These are phyloP conservation scores for Irena cyanogastra DNA, from an alignment of 2,113 vertebrate genomes.

Conservation along the genomic window DNA sequence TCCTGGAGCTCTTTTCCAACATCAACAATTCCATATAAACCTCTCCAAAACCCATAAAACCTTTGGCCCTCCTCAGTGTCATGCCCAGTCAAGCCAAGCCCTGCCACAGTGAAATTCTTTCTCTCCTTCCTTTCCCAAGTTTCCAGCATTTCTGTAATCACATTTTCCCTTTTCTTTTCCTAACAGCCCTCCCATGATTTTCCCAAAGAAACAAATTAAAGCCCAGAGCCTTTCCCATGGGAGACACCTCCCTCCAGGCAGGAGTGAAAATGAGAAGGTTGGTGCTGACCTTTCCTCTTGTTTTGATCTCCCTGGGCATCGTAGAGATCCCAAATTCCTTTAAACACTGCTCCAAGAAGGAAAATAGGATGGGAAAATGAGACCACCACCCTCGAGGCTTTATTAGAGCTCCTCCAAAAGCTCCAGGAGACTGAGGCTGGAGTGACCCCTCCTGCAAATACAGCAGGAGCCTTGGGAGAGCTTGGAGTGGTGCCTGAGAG, in stretches of 20 bases:
- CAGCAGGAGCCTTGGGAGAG: neutral
- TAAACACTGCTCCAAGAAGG: neutral
- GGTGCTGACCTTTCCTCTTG: neutral
- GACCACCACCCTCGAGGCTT: neutral
- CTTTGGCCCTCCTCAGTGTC: neutral
- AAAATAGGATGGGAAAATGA: neutral
- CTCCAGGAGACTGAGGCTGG: neutral
- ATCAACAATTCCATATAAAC: fast-evolving
- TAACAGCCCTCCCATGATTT: neutral
- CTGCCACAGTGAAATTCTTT: neutral
- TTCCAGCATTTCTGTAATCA: neutral
- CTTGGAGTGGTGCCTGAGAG: neutral
- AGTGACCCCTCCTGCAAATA: neutral
- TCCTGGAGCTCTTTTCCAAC: neutral
- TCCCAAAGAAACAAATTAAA: neutral
- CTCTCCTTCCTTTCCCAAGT: neutral
- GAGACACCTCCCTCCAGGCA: neutral
- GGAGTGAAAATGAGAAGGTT: neutral
- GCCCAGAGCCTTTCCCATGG: neutral
- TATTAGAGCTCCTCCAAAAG: neutral
- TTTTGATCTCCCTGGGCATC: neutral
- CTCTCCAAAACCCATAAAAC: neutral
- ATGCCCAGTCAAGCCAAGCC: neutral
- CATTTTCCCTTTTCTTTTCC: neutral
- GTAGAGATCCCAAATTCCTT: neutral